phyloP scores from a whole-genome alignment of 2,113 vertebrate genomes.

The Hemibagrus wyckioides region DNA sequence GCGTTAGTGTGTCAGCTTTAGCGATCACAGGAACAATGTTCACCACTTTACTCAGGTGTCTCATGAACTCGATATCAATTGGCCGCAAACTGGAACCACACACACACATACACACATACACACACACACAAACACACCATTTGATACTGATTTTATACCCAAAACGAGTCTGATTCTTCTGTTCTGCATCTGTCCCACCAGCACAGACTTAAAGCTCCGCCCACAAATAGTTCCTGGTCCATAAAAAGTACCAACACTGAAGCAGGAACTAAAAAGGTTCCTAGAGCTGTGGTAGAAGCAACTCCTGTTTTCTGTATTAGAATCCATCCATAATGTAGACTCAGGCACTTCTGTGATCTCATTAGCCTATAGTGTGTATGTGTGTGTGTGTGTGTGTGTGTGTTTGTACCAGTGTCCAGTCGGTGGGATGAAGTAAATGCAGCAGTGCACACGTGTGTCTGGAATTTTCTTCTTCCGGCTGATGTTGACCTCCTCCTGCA shows the following conservation, averaged over 20 bases:
- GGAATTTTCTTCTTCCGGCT: conserved; percentile 85
- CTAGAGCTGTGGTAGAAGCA: not conserved
- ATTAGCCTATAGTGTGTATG: not conserved
- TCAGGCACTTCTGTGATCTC: not conserved
- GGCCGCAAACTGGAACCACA: conserved; percentile 81
- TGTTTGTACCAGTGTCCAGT: conserved; percentile 82
- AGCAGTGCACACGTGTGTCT: conserved; percentile 85
- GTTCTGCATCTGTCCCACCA: not conserved
- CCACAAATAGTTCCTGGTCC: not conserved
- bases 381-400: conserved; percentile 25
- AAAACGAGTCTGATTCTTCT: not conserved
- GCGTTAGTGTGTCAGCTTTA: conserved; percentile 93
- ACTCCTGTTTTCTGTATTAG: conserved; percentile 16
- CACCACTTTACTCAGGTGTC: conserved; percentile 95
- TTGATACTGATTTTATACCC: not conserved
- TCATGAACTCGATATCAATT: conserved; percentile 97
- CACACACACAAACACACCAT: not conserved
- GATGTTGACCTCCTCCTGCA: conserved; percentile 87
- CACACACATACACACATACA: not conserved
- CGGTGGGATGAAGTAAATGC: conserved; percentile 88
- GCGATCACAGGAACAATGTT: conserved; percentile 97
- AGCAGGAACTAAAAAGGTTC: not conserved
- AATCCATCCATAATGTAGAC: too few species aligned
- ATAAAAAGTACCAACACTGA: not conserved
- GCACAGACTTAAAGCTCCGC: not conserved